Conservation (phyloP, 2,797 vertebrate species). For the Eulemur mongoz region DNA sequence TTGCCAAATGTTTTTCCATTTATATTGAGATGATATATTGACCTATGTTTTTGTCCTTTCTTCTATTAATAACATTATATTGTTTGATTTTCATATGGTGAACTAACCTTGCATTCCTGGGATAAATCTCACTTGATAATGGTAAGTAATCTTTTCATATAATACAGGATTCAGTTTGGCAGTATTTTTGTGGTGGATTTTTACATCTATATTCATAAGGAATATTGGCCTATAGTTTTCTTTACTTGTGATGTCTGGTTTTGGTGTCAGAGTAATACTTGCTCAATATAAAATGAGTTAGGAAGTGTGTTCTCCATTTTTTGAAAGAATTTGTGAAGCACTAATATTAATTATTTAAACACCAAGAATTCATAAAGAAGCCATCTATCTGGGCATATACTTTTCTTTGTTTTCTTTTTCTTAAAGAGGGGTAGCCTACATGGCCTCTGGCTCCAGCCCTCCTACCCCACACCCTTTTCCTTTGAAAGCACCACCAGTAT, state of each 20-base stretch:
- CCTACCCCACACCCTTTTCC: constrained; percentile 56
- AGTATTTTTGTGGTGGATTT: too few relatives aligned
- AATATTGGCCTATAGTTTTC: too few relatives aligned
- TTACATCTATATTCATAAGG: too few relatives aligned
- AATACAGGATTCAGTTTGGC: too few relatives aligned
- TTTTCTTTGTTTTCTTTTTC: background rate
- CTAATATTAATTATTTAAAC: background rate
- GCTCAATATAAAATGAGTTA: too few relatives aligned
- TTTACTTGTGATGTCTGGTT: too few relatives aligned
- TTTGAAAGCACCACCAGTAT: background rate
- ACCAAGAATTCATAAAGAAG: constrained; percentile 8
- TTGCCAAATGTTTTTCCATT: background rate
- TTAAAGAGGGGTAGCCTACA: constrained; percentile 80
- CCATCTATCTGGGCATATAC: background rate
- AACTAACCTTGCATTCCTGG: background rate
- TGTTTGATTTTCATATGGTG: background rate
- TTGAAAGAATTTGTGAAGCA: background rate
- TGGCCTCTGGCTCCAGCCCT: constrained; percentile 26
- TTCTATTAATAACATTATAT: background rate
- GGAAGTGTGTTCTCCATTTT: background rate
- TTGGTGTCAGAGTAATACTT: background rate
- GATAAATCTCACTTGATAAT: background rate
- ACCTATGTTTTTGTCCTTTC: background rate
- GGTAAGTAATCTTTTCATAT: too few relatives aligned
- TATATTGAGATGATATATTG: background rate